Percentiles rank a stretch among this genome's conserved stretches.
Conservation (phyloP, 2,113 vertebrate species). For the Istiophorus platypterus region DNA sequence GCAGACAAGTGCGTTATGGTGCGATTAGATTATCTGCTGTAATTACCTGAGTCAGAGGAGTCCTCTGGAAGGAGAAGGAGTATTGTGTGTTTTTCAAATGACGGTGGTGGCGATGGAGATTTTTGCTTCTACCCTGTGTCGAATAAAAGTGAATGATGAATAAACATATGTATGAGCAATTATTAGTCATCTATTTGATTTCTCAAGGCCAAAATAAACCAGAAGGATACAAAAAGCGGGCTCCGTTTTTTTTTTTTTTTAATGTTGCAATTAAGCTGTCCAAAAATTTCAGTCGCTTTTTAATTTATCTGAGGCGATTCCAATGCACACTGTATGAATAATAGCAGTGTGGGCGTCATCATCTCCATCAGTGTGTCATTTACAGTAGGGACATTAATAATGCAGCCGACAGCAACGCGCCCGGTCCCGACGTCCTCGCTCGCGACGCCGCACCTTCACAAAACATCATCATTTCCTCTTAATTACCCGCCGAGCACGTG, state of each 20-base stretch:
- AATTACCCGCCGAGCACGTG: constrained; percentile 78
- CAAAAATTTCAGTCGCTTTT: not conserved
- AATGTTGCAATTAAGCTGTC: not conserved
- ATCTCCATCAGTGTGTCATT: constrained; percentile 61
- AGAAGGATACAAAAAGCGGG: not conserved
- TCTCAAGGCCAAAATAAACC: not conserved
- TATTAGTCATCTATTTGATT: not conserved
- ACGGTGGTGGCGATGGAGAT: not conserved
- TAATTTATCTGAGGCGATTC: not conserved
- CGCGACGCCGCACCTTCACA: constrained; percentile 72
- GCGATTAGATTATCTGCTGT: constrained; percentile 54
- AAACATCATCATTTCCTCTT: constrained; percentile 80
- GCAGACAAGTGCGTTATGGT: constrained; percentile 68
- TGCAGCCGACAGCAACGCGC: constrained; percentile 58
- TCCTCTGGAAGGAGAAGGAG: not conserved
- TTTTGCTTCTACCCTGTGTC: not conserved
- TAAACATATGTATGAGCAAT: not conserved
- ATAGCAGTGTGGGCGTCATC: not conserved
- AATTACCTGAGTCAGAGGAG: constrained; percentile 44
- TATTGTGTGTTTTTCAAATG: not conserved
- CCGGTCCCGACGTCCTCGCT: constrained; percentile 61
- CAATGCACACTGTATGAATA: constrained; percentile 22
- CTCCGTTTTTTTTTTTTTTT: not conserved
- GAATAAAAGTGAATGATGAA: not conserved
- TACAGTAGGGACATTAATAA: constrained; percentile 75